phyloP scores from a whole-genome alignment of 2,797 vertebrate genomes.

The Vireo griseus region DNA sequence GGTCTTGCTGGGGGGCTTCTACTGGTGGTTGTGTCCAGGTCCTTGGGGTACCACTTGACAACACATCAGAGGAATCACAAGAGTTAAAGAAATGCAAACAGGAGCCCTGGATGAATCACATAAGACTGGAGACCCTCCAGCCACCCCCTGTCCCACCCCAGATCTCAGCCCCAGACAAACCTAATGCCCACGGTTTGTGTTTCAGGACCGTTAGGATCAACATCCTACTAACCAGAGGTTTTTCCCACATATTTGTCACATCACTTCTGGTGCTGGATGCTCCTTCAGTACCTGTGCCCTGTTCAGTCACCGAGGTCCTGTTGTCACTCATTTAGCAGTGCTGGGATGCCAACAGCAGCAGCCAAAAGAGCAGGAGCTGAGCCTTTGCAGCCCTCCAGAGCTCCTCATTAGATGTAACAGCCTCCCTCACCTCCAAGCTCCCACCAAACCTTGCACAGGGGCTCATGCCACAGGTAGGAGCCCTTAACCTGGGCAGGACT shows the following conservation, averaged over 20 bases:
- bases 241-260: not conserved
- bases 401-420: not conserved
- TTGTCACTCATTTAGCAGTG: not conserved
- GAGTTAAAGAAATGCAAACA: not conserved
- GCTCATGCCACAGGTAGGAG: not conserved
- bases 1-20: not conserved
- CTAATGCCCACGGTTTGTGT: accelerated
- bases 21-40: not conserved
- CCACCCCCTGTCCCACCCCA: not conserved
- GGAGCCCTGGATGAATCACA: not conserved
- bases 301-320: not conserved
- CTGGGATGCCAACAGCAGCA: not conserved
- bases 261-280: not conserved
- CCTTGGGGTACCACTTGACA: not conserved
- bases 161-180: not conserved
- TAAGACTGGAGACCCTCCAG: not conserved
- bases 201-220: not conserved
- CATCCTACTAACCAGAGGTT: not conserved
- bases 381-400: not conserved
- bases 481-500: not conserved
- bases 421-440: not conserved
- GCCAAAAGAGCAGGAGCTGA: not conserved
- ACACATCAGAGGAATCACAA: not conserved
- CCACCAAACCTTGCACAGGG: not conserved
- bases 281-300: not conserved